Percentiles rank a stretch among this genome's conserved stretches.
Evolutionary conservation across 2,888 invertebrate genomes (phyloP).

Genomic region (Corbicula japonica): DNA sequence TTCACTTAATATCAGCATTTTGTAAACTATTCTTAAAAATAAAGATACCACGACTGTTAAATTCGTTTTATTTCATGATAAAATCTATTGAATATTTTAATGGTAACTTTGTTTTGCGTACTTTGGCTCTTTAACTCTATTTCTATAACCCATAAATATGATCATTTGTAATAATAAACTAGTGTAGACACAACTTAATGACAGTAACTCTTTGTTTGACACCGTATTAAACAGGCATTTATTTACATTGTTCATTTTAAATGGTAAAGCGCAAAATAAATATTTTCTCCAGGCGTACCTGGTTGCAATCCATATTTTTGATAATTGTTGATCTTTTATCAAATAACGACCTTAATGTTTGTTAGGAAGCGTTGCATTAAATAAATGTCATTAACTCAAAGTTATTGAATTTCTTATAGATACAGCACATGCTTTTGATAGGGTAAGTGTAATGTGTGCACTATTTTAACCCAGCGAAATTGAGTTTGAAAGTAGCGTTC

Average conservation of each 20-base stretch:
- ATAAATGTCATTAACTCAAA: not conserved
- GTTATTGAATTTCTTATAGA: not conserved
- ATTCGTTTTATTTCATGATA: too few species aligned
- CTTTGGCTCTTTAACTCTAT: too few species aligned
- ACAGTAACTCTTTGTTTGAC: conserved; percentile 5
- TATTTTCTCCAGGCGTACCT: conserved; percentile 9
- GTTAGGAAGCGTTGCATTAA: not conserved
- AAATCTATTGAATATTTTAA: too few species aligned
- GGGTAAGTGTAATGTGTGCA: not conserved
- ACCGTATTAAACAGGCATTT: conserved; percentile 3
- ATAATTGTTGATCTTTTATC: conserved; percentile 9
- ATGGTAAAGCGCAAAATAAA: not conserved
- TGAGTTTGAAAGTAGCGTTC: not conserved
- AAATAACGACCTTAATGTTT: conserved; percentile 15
- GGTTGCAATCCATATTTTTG: conserved; percentile 1
- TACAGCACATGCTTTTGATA: not conserved
- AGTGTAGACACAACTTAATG: too few species aligned
- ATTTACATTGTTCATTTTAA: conserved; percentile 9
- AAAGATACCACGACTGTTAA: too few species aligned
- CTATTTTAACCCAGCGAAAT: not conserved
- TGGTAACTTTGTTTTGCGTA: too few species aligned
- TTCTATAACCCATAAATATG: too few species aligned
- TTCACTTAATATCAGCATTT: too few species aligned
- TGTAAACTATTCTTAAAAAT: too few species aligned
- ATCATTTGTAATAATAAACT: too few species aligned